Conservation (phyloP, 2,888 invertebrate genomes). For the Cloeon dipterum region DNA sequence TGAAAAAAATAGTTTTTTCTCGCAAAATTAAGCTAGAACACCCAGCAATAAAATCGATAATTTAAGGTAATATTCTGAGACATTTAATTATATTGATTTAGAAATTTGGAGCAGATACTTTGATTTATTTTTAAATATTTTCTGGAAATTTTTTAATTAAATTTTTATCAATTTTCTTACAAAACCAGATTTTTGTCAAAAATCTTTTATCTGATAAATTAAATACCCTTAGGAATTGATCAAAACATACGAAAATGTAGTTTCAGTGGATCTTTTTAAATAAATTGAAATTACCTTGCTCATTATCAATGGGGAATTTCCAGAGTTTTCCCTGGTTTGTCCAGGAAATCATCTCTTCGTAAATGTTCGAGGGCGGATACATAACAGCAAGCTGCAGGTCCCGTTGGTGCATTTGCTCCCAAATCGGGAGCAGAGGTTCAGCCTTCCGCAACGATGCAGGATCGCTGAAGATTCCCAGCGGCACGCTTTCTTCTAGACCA, state of each 20-base stretch:
- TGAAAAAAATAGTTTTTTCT: not conserved
- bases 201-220: too few species aligned
- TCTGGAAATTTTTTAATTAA: too few species aligned
- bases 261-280: too few species aligned
- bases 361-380: conserved; percentile 65
- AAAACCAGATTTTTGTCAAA: too few species aligned
- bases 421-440: conserved; percentile 26
- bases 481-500: not conserved
- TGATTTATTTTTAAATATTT: too few species aligned
- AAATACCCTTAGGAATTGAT: too few species aligned
- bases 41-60: not conserved
- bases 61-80: not conserved
- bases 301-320: conserved; percentile 95
- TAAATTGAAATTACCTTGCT: conserved; percentile 81
- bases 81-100: not conserved
- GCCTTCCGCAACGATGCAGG: conserved; percentile 12
- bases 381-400: conserved; percentile 41
- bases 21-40: not conserved
- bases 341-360: conserved; percentile 84
- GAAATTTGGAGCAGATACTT: not conserved
- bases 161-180: too few species aligned
- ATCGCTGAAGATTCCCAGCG: conserved; percentile 2
- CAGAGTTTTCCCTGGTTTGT: conserved; percentile 87
- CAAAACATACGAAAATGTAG: too few species aligned
- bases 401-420: conserved; percentile 38